phyloP scores from a whole-genome alignment of 1,140 invertebrate genomes.

The Vanessa atalanta region DNA sequence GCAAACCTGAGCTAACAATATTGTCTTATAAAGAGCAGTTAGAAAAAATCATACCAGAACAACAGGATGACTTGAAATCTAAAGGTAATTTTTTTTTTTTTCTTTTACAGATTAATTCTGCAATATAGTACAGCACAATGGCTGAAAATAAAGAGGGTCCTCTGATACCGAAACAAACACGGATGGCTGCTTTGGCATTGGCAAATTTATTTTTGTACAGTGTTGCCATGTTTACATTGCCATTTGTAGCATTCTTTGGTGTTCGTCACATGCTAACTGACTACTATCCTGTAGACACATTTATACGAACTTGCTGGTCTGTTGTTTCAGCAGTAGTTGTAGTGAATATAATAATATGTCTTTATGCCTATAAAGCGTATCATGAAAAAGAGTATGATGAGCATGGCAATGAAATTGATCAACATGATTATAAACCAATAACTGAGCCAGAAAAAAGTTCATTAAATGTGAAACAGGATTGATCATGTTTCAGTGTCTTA shows the following conservation, averaged over 20 bases:
- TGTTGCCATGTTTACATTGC: constrained; percentile 90
- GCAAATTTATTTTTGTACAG: constrained; percentile 88
- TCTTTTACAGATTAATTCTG: constrained; percentile 72
- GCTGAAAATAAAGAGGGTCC: constrained; percentile 67
- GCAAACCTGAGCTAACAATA: constrained; percentile 86
- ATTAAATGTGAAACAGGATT: constrained; percentile 75
- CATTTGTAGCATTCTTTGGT: constrained; percentile 88
- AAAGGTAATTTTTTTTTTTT: constrained; percentile 73
- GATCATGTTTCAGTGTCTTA: constrained; percentile 20
- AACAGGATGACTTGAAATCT: constrained; percentile 60
- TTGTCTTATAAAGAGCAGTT: constrained; percentile 83
- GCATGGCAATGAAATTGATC: constrained; percentile 81
- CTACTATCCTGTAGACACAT: constrained; percentile 82
- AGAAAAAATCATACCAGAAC: constrained; percentile 57
- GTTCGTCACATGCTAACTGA: constrained; percentile 83
- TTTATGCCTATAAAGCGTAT: constrained; percentile 90
- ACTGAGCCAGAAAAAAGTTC: constrained; percentile 51
- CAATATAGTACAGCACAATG: constrained; percentile 55
- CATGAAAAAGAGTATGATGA: constrained; percentile 85
- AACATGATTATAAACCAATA: constrained; percentile 54
- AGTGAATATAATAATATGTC: constrained; percentile 88
- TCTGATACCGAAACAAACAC: constrained; percentile 74
- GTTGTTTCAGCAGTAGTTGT: constrained; percentile 88
- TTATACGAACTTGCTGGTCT: constrained; percentile 86
- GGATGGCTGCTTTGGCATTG: constrained; percentile 80